Evolutionary conservation across 2,888 invertebrate species (phyloP).

Genomic region (Ormia ochracea): DNA sequence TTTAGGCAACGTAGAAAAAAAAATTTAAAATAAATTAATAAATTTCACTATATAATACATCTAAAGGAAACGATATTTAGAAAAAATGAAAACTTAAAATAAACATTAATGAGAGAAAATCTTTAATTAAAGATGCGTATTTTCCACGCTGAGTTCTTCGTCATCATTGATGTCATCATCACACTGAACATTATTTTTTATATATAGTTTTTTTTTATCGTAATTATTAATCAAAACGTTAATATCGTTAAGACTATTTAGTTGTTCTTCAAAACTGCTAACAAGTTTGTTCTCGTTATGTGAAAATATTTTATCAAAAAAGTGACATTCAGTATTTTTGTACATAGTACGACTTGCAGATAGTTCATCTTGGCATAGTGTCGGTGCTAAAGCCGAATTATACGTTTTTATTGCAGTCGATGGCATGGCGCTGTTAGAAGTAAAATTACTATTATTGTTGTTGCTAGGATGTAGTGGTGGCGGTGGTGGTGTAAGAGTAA

Average conservation of each 20-base stretch:
- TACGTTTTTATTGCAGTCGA: slow-evolving; percentile 13
- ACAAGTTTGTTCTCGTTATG: slow-evolving; percentile 30
- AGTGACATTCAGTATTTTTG: slow-evolving; percentile 13
- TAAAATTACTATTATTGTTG: slow-evolving; percentile 64
- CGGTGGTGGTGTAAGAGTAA: slow-evolving; percentile 67
- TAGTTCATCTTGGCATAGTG: slow-evolving; percentile 4
- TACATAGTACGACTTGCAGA: neutral
- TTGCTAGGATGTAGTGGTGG: slow-evolving; percentile 25
- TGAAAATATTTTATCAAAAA: slow-evolving; percentile 2
- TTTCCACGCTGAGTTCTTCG: slow-evolving; percentile 75
- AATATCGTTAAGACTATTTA: slow-evolving; percentile 50
- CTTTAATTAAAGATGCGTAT: slow-evolving; percentile 71
- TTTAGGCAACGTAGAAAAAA: slow-evolving; percentile 1
- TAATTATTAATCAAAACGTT: slow-evolving; percentile 60
- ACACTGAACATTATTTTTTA: slow-evolving; percentile 31
- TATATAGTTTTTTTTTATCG: slow-evolving; percentile 51
- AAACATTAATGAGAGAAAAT: slow-evolving; percentile 9
- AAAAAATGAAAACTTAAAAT: slow-evolving; percentile 10
- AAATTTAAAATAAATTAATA: slow-evolving; percentile 12
- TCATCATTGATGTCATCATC: slow-evolving; percentile 63
- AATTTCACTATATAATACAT: slow-evolving; percentile 32
- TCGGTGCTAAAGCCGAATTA: slow-evolving; percentile 5
- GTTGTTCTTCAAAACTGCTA: slow-evolving; percentile 32
- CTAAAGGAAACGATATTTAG: slow-evolving; percentile 28
- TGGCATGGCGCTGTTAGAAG: slow-evolving; percentile 19